Conservation (phyloP, 1,140 invertebrate genomes). For the Elymnias hypermnestra region DNA sequence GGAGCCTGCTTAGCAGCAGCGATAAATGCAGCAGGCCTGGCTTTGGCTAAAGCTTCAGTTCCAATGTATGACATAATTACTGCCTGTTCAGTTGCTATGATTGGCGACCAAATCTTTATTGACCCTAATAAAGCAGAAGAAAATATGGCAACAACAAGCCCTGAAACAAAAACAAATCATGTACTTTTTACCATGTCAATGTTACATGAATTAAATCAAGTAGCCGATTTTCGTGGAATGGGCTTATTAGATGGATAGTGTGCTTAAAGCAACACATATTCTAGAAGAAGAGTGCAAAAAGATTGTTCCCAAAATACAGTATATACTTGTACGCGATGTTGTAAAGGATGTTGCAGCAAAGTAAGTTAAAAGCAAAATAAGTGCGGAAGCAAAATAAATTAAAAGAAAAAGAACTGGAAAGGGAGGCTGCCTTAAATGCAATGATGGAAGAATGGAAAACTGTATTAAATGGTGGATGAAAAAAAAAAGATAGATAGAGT, state of each 20-base stretch:
- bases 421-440: constrained; percentile 42
- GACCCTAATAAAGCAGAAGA: constrained; percentile 85
- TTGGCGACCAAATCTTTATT: constrained; percentile 77
- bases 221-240: constrained; percentile 80
- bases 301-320: constrained; percentile 79
- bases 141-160: constrained; percentile 66
- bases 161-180: constrained; percentile 63
- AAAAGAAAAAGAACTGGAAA: constrained; percentile 40
- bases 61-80: constrained; percentile 93
- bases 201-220: constrained; percentile 81
- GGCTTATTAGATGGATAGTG: constrained; percentile 77
- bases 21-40: constrained; percentile 90
- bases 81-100: constrained; percentile 83
- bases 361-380: no score
- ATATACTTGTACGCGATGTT: constrained; percentile 78
- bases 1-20: constrained; percentile 89
- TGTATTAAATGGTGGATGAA: constrained; percentile 57
- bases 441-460: constrained; percentile 57
- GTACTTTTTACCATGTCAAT: constrained; percentile 80
- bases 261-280: constrained; percentile 75
- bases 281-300: constrained; percentile 77
- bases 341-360: constrained; percentile 69
- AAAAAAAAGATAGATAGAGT: no score
- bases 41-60: constrained; percentile 89
- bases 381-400: constrained; percentile 58